phyloP scores from a whole-genome alignment of 2,113 vertebrate genomes.

The Thinocorus orbignyianus region DNA sequence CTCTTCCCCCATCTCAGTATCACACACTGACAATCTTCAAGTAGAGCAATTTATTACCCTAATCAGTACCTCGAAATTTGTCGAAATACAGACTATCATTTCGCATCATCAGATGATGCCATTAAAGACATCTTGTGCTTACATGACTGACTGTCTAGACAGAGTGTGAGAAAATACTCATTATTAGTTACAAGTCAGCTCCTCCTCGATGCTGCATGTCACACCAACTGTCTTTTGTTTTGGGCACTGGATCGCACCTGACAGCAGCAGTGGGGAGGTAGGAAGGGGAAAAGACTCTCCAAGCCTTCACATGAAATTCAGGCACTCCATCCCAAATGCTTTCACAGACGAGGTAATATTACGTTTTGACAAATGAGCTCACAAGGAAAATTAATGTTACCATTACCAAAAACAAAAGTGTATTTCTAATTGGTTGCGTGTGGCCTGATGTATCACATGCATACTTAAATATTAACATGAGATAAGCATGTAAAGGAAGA shows the following conservation, averaged over 20 bases:
- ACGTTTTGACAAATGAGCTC: not conserved
- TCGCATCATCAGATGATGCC: slow-evolving; percentile 22
- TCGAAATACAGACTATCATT: not conserved
- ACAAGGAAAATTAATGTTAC: not conserved
- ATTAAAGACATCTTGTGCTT: slow-evolving; percentile 41
- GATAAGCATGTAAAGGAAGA: not conserved
- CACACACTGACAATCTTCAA: not conserved
- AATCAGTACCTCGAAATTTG: not conserved
- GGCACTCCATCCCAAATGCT: not conserved
- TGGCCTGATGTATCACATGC: not conserved
- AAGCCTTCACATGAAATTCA: not conserved
- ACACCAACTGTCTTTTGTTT: not conserved
- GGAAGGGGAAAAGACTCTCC: not conserved
- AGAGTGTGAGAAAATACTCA: slow-evolving; percentile 21
- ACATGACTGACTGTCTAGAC: slow-evolving; percentile 13
- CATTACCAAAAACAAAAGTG: not conserved
- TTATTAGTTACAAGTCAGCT: not conserved
- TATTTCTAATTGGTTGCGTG: not conserved
- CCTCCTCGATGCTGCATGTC: not conserved
- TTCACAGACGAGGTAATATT: not conserved
- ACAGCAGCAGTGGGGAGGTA: not conserved
- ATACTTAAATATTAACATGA: not conserved
- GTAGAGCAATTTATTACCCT: not conserved
- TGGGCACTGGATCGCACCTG: not conserved
- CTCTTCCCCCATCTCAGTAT: not conserved